phyloP scores from a whole-genome alignment of 2,888 invertebrate species.

The Lochmaea crataegi region DNA sequence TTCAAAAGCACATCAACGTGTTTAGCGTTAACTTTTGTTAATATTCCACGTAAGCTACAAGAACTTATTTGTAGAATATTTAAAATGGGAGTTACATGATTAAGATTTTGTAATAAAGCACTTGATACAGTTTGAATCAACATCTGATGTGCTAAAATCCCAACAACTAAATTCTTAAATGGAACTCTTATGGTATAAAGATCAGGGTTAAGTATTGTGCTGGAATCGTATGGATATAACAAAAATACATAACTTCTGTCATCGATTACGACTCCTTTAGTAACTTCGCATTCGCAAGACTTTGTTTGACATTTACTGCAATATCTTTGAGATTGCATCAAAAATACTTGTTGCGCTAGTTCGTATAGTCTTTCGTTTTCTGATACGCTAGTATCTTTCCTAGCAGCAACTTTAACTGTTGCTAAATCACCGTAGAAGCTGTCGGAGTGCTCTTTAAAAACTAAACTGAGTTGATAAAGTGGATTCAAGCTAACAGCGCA shows the following conservation, averaged over 20 bases:
- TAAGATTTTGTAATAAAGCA: constrained; percentile 77
- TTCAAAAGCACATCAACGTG: constrained; percentile 79
- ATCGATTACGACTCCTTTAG: constrained; percentile 72
- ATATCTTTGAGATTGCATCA: constrained; percentile 67
- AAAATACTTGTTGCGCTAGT: constrained; percentile 88
- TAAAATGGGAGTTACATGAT: constrained; percentile 64
- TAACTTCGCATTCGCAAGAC: constrained; percentile 63
- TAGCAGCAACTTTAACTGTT: constrained; percentile 93
- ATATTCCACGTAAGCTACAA: constrained; percentile 61
- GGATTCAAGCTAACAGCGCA: constrained; percentile 89
- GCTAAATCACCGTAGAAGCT: constrained; percentile 94
- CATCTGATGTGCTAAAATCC: constrained; percentile 92
- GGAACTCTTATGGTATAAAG: constrained; percentile 86
- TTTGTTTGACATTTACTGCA: constrained; percentile 61
- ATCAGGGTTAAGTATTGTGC: constrained; percentile 78
- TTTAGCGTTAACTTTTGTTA: constrained; percentile 67
- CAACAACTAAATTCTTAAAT: constrained; percentile 87
- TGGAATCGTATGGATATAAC: constrained; percentile 81
- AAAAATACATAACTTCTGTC: constrained; percentile 91
- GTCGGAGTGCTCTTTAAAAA: constrained; percentile 91
- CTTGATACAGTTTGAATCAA: constrained; percentile 91
- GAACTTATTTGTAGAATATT: constrained; percentile 64
- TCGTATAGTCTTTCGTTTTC: constrained; percentile 88
- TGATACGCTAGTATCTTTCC: constrained; percentile 85
- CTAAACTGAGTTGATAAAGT: constrained; percentile 87